Base-by-base conservation (phyloP, 2,888 invertebrate genomes). In the Allygus modestus region DNA sequence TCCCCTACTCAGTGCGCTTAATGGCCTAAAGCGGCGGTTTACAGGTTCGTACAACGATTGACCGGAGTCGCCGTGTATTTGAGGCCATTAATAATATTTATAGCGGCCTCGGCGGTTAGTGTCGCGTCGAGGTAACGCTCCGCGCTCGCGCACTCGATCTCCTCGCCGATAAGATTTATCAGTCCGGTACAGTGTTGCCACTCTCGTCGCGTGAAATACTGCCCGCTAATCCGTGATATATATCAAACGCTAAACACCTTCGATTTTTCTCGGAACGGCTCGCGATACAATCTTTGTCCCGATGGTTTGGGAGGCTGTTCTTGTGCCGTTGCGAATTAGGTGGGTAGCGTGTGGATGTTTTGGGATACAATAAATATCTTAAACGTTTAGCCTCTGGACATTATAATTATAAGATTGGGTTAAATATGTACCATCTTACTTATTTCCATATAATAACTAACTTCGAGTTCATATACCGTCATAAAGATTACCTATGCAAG, bases 151-250 rank as follows among this genome's bases (percentile, higher is more conserved):
- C 23, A 20, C 54, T 54, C 46, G 54, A 54, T 54, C 54, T 51
- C n/a, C 51, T n/a, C n/a, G 51, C 31, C 75, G 75, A 77, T 77
- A 43, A 77, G 75, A 77, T 77, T 77, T 77, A 77, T 77, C 75
- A 77, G 75, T 71, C 73, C 11, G 73, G 73, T 46, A 20, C 43
- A 77, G 73, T 73, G 73, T 73, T 73, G 73, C 73, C 73, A 73
- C 12, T 43, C 28, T 73, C 20, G 43, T 33, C n/a, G 41, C 73
- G 37, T 73, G 73, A 73, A 73, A 73, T 73, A 73, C 65, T 20
- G 23, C 51, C 51, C 51, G 65, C 65, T 65, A 17, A 31, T 65
- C 65, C 28, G 65, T 26, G 54, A 54, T 65, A 65, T 65, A 65
- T 65, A 65, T 65, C 65, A 31, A 31, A 65, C 12, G 46, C 12